Evolutionary conservation across 2,888 invertebrate genomes (phyloP), one percentile per base, ranked within the genome.

Genomic region (Brachycybe producta): DNA sequence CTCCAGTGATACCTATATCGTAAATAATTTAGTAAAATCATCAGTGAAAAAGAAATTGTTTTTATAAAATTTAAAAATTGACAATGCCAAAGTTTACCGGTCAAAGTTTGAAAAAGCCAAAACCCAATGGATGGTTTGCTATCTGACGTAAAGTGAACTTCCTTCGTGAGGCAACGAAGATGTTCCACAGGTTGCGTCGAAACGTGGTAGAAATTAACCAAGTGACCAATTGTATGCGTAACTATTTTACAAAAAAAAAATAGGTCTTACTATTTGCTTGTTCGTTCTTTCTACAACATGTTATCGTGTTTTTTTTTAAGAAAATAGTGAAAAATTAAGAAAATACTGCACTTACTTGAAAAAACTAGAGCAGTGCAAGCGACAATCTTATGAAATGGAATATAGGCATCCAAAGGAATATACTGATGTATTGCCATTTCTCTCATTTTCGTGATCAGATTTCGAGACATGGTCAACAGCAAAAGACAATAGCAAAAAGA

Each of bases 121-220:
- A 87, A 94, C 0, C 84, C 82, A 55, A 94, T 90, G 8, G 90
- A 90, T 1, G 92, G 91, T 61, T 86, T 81, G 61, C 88, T 88
- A 67, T 94, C 94, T 0, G 91, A 91, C 0, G 87, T 82, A 63
- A 95, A 94, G 60, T 87, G 83, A 7, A 95, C 82, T 68, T 95
- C 94, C 57, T 85, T 83, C 1, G 94, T 94, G 5, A 95, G 73
- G 63, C 94, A 95, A 28, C 83, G 77, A 2, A 95, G 70, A 67
- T 95, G 88, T 61, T 90, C 91, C 1, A 91, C 75, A 0, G 92
- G 90, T 63, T 95, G 95, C 0, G 92, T 94, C 3, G 91, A 91
- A 0, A 95, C 86, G 63, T 95, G 94, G 66, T 95, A 95, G 69
- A 95, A 95, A 69, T 95, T 95, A 28, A 95, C 87, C 65, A 94